phyloP scores from a whole-genome alignment of 2,797 vertebrate species.

The Sebastes flavidus region DNA sequence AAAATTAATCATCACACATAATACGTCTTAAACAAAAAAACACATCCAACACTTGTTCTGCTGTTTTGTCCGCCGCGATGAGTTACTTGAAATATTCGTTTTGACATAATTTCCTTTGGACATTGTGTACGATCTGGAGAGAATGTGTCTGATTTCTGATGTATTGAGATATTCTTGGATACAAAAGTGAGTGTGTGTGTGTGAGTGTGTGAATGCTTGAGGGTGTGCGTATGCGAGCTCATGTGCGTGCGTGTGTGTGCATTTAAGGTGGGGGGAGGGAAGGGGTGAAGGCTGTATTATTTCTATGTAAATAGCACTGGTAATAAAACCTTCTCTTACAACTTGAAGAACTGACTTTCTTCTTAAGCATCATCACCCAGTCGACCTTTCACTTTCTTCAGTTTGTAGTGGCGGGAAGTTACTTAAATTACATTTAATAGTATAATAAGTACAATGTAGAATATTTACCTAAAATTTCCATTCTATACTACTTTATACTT shows the following conservation, averaged over 20 bases:
- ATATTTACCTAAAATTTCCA: background rate
- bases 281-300: slow-evolving; percentile 75
- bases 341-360: slow-evolving; percentile 62
- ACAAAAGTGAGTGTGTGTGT: slow-evolving; percentile 18
- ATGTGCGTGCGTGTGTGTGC: background rate
- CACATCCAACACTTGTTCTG: slow-evolving; percentile 7
- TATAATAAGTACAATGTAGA: background rate
- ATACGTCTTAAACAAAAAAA: slow-evolving; percentile 6
- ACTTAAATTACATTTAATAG: background rate
- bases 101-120: slow-evolving; percentile 52
- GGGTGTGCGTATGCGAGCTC: background rate
- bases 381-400: background rate
- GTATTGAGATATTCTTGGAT: slow-evolving; percentile 62
- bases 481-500: background rate
- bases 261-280: slow-evolving; percentile 1
- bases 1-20: background rate
- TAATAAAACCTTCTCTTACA: slow-evolving; percentile 84
- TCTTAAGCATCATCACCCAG: background rate
- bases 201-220: background rate
- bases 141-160: slow-evolving; percentile 63
- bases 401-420: background rate
- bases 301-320: slow-evolving; percentile 86
- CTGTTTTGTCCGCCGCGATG: slow-evolving; percentile 8
- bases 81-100: slow-evolving; percentile 41
- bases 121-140: slow-evolving; percentile 56